phyloP scores from a whole-genome alignment of 2,113 vertebrate genomes.

The Xyrauchen texanus region DNA sequence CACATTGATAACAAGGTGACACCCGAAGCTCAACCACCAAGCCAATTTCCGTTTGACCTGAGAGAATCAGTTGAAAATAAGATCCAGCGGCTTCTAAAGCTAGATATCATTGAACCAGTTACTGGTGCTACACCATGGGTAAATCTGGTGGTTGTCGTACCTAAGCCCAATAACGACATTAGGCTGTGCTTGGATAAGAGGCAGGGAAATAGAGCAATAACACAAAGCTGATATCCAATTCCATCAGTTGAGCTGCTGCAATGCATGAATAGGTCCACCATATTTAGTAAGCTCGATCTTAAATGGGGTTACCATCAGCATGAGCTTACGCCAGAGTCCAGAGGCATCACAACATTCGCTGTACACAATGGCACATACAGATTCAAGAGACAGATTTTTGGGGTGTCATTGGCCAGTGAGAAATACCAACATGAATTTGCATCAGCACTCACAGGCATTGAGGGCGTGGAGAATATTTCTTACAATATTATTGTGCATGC shows the following conservation, averaged over 20 bases:
- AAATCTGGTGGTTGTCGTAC: background rate
- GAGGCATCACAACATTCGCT: slow-evolving; percentile 30
- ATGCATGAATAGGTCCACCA: background rate
- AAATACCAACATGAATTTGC: slow-evolving; percentile 48
- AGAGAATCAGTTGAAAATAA: background rate
- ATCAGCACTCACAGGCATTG: background rate
- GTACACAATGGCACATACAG: slow-evolving; percentile 24
- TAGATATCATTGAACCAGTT: background rate
- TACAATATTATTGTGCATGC: slow-evolving; percentile 24
- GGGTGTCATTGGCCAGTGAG: background rate
- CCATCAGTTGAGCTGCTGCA: background rate
- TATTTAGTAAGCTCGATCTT: background rate
- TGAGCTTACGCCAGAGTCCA: background rate
- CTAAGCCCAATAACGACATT: background rate
- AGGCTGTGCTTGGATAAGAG: background rate
- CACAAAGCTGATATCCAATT: background rate
- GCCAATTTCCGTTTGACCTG: background rate
- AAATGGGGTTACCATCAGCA: background rate
- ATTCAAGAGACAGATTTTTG: too few species aligned
- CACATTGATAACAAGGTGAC: background rate
- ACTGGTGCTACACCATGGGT: background rate
- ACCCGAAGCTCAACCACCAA: background rate
- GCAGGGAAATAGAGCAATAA: background rate
- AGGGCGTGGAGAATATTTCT: slow-evolving; percentile 26
- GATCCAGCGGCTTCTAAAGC: background rate